A percentile compares a stretch with the other conserved stretches of the same genome.
Evolutionary conservation across 2,113 vertebrate genomes (phyloP).

Genomic region (Leptobrachium ailaonicum): DNA sequence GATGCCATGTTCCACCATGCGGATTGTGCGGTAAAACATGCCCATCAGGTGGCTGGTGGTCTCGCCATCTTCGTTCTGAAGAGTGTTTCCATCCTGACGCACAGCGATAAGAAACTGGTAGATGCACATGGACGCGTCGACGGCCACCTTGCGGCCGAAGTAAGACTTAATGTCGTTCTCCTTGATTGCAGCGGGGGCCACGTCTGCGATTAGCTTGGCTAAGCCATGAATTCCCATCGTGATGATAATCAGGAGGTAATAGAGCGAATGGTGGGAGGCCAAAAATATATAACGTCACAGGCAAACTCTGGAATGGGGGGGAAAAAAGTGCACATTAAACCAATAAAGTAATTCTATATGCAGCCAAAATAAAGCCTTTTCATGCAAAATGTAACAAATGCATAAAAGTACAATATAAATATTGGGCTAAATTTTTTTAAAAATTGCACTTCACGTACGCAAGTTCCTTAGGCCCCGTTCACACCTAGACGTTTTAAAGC

Average conservation of each 20-base stretch:
- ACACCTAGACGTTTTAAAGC: no score
- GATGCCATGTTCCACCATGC: conserved; percentile 93
- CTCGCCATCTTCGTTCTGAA: conserved; percentile 91
- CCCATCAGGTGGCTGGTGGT: conserved; percentile 97
- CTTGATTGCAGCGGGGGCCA: conserved; percentile 85
- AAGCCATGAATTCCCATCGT: conserved; percentile 95
- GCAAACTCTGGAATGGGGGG: no score
- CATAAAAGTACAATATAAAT: no score
- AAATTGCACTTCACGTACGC: no score
- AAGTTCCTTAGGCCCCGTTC: no score
- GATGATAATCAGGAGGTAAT: background rate
- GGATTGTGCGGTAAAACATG: conserved; percentile 96
- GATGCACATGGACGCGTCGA: conserved; percentile 98
- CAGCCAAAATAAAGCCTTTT: no score
- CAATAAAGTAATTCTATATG: no score
- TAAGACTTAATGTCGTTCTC: conserved; percentile 94
- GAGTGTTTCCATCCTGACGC: conserved; percentile 86
- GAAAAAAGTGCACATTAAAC: no score
- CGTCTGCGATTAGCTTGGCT: conserved; percentile 90
- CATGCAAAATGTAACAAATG: no score
- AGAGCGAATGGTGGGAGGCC: no score
- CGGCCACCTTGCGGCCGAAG: conserved; percentile 93
- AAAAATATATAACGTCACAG: no score
- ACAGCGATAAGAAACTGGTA: conserved; percentile 97
- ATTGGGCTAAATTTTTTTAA: no score